Conservation (phyloP, 2,888 invertebrate genomes). For the Psylliodes chrysocephalus region DNA sequence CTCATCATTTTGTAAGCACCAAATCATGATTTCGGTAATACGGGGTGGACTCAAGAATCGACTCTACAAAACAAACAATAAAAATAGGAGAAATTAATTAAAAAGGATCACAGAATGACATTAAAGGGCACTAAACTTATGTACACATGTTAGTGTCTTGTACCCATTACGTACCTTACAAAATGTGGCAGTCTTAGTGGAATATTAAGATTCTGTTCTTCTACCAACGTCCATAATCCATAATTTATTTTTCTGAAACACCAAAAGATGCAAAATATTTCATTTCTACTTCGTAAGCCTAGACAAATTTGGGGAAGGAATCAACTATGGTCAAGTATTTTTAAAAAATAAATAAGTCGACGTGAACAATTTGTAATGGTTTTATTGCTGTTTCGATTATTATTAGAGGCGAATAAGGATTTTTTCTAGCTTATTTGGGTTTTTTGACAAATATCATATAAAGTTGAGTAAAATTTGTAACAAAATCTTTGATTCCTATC, state of each 20-base stretch:
- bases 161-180: too few relatives aligned
- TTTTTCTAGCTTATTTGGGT: slow-evolving; percentile 27
- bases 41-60: slow-evolving; percentile 1
- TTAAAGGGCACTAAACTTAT: too few relatives aligned
- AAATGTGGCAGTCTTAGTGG: too few relatives aligned
- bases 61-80: too few relatives aligned
- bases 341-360: not conserved
- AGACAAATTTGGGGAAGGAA: slow-evolving; percentile 23
- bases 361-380: slow-evolving; percentile 25
- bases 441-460: slow-evolving; percentile 18
- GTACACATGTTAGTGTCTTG: too few relatives aligned
- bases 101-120: too few relatives aligned
- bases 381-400: slow-evolving; percentile 25
- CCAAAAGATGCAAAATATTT: slow-evolving; percentile 27
- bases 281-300: slow-evolving; percentile 15
- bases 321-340: slow-evolving; percentile 22
- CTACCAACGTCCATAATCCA: slow-evolving; percentile 27
- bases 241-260: slow-evolving; percentile 13
- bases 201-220: too few relatives aligned
- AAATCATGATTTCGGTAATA: slow-evolving; percentile 17
- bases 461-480: slow-evolving; percentile 19
- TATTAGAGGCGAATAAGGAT: slow-evolving; percentile 12
- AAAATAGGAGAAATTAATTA: too few relatives aligned
- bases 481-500: slow-evolving; percentile 22
- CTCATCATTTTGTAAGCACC: slow-evolving; percentile 13